Percentiles rank a stretch among this genome's conserved stretches.
Conservation (phyloP, 2,888 invertebrate species). For the Aphrophora alni region DNA sequence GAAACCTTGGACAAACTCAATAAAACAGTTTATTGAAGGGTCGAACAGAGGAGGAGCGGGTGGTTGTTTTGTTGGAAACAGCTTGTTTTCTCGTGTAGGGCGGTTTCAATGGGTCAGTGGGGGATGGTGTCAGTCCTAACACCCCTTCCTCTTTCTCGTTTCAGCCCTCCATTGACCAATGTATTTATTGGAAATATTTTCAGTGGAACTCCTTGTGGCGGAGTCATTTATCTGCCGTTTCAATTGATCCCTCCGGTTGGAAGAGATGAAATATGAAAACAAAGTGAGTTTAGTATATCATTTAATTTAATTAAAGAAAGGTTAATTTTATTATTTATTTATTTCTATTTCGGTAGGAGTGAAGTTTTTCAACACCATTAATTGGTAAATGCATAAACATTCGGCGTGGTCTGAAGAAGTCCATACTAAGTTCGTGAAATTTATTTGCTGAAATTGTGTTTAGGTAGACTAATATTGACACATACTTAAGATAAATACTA, state of each 20-base stretch:
- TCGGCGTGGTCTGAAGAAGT: no score
- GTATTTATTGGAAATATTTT: conserved; percentile 6
- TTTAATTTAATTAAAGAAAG: no score
- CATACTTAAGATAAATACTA: no score
- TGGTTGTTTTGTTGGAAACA: not conserved
- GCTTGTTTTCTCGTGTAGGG: not conserved
- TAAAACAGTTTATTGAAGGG: conserved; percentile 9
- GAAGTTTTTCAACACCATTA: no score
- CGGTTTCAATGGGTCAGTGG: not conserved
- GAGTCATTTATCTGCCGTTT: not conserved
- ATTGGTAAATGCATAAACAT: no score
- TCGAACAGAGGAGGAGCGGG: not conserved
- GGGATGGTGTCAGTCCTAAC: not conserved
- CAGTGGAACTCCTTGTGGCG: not conserved
- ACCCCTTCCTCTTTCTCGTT: not conserved
- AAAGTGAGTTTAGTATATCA: no score
- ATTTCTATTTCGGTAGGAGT: no score
- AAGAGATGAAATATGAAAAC: no score
- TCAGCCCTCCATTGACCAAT: not conserved
- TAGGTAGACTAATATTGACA: no score
- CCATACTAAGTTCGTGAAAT: no score
- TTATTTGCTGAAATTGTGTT: no score
- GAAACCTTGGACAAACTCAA: conserved; percentile 3
- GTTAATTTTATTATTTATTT: no score
- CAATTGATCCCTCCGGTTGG: not conserved